Percentiles rank a stretch among this genome's conserved stretches.
Evolutionary conservation across 2,797 vertebrate species (phyloP).

Genomic region (Megalops cyprinoides): DNA sequence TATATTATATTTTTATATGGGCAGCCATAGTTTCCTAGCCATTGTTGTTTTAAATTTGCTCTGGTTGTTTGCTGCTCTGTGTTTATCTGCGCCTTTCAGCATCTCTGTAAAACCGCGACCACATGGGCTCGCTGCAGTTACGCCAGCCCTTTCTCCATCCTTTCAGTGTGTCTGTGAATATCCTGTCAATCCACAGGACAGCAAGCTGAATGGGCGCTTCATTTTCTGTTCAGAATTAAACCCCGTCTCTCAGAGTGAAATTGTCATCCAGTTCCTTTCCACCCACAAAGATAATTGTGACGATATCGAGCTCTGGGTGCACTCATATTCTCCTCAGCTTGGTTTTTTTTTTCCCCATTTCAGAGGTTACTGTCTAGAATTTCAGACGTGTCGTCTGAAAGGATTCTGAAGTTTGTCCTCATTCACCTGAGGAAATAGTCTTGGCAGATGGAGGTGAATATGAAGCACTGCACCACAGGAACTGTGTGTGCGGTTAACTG

Average conservation of each 20-base stretch:
- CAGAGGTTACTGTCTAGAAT: background rate
- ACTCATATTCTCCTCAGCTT: background rate
- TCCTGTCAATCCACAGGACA: no score
- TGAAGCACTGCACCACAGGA: constrained; percentile 23
- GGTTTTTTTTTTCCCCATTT: background rate
- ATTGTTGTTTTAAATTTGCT: background rate
- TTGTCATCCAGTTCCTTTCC: background rate
- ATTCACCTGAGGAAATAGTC: constrained; percentile 13
- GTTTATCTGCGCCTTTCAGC: no score
- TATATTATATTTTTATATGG: no score
- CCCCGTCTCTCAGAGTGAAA: background rate
- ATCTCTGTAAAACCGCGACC: no score
- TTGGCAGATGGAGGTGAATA: constrained; percentile 1
- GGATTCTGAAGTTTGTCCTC: constrained; percentile 6
- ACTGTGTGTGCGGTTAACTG: no score
- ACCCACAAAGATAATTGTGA: background rate
- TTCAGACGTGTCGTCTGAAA: background rate
- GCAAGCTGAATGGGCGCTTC: no score
- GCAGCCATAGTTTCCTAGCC: no score
- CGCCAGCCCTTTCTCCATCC: no score
- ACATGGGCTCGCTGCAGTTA: background rate
- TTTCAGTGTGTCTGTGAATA: background rate
- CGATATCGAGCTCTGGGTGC: background rate
- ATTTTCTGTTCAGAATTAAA: no score
- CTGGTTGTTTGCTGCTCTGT: no score